Evolutionary conservation across 2,797 vertebrate genomes (phyloP).

Genomic region (Pteronotus mesoamericanus): DNA sequence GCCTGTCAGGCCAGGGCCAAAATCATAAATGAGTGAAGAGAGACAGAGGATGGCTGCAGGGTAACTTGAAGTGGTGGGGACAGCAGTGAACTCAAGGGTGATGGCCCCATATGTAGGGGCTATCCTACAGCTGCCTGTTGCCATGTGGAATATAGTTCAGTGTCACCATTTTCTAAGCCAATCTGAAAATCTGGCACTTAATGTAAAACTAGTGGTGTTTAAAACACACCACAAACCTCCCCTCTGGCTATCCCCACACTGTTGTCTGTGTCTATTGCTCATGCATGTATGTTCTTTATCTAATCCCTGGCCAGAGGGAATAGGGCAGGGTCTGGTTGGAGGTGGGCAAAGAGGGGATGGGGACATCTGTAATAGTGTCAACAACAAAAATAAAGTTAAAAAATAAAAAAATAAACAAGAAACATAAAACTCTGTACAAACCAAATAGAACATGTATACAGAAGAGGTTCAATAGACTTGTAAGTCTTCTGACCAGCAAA

Average conservation of each 20-base stretch:
- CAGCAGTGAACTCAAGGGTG: background rate
- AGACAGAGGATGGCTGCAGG: rapidly evolving
- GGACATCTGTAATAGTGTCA: background rate
- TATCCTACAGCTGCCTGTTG: rapidly evolving
- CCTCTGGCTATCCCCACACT: background rate
- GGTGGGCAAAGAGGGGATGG: too few species aligned
- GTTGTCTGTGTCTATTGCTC: background rate
- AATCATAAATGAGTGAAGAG: rapidly evolving
- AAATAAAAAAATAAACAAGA: background rate
- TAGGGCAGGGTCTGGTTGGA: background rate
- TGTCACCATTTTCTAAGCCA: background rate
- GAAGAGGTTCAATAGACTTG: background rate
- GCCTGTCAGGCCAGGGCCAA: rapidly evolving
- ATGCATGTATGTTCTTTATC: background rate
- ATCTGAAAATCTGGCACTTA: background rate
- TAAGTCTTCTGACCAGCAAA: too few species aligned
- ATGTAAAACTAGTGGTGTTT: background rate
- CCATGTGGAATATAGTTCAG: background rate
- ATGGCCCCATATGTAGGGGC: background rate
- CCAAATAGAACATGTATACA: background rate
- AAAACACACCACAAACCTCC: background rate
- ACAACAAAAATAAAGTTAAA: background rate
- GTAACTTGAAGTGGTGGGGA: rapidly evolving
- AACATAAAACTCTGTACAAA: background rate
- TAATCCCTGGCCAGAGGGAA: background rate